Evolutionary conservation across 2,888 invertebrate species (phyloP), one percentile per base, ranked within the genome.

Genomic region (Ophion ventricosus): DNA sequence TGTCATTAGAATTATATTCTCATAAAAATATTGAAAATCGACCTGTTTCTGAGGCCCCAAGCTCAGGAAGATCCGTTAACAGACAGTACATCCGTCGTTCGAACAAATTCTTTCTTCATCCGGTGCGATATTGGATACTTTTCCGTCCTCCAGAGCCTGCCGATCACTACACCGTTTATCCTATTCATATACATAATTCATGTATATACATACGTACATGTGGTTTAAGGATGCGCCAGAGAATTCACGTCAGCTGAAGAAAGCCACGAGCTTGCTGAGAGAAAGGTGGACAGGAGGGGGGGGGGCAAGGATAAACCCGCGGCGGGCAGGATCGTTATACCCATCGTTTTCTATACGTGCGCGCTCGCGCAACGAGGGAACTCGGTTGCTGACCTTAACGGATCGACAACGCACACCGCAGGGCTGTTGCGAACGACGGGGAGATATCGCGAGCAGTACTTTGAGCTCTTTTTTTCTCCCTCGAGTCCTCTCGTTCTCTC

Each of bases 341-440:
- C 84, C 63, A 77, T 80, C 84, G 84, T 75, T 76, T 67, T 69
- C 57, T 79, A 75, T 74, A 72, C 40, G 49, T 72, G 57, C 69
- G 57, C 69, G 76, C 56, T 20, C 59, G 67, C 49, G 61, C 63
- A 63, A 81, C 64, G 77, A 73, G 86, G 82, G 67, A 82, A 84
- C 84, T 82, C 86, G 83, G 86, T 84, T 86, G 86, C 84, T 86
- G 86, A 86, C 86, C 86, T 86, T 86, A 86, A 86, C 84, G 84
- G 86, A 84, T 86, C 83, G 82, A 86, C 81, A 82, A 84, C 84
- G 84, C 84, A 85, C 81, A 81, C 81, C 78, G 63, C 78, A 64
- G 81, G 57, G 84, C 57, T 67, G 73, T 75, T 80, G 80, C 76
- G 80, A 77, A 75, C 73, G 69, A 61, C 70, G 25, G 11, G 11